A percentile compares a stretch with the other conserved stretches of the same genome.
Conservation (phyloP, 1,140 invertebrate species). For the Arctopsyche grandis region DNA sequence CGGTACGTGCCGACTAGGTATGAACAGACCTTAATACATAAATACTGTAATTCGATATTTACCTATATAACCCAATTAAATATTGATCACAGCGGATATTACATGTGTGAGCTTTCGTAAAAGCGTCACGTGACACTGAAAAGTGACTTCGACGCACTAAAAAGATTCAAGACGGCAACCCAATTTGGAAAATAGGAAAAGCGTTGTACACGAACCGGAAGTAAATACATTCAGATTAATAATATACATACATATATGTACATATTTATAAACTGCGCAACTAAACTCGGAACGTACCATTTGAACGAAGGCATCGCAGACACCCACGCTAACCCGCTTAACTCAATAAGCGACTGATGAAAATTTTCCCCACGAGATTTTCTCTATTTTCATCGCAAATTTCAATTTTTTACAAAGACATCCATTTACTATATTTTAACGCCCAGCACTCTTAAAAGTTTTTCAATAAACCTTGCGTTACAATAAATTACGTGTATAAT, state of each 20-base stretch:
- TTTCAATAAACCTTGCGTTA: neutral
- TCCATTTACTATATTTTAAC: neutral
- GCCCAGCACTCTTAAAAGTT: neutral
- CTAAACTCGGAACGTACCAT: neutral
- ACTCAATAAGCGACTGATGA: constrained; percentile 18
- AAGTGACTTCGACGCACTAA: neutral
- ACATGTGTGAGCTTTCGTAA: no score
- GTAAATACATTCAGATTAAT: neutral
- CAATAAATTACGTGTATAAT: no score
- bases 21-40: no score
- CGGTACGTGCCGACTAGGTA: no score
- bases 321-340: constrained; percentile 4
- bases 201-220: neutral
- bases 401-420: constrained; percentile 1
- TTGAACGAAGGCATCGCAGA: neutral
- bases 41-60: no score
- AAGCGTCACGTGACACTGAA: no score
- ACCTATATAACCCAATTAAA: no score
- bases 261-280: constrained; percentile 13
- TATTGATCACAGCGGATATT: no score
- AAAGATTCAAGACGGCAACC: neutral
- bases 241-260: no score
- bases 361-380: neutral
- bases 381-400: neutral
- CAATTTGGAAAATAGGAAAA: neutral